Conservation (phyloP, 2,888 invertebrate genomes). For the Amiota minor region DNA sequence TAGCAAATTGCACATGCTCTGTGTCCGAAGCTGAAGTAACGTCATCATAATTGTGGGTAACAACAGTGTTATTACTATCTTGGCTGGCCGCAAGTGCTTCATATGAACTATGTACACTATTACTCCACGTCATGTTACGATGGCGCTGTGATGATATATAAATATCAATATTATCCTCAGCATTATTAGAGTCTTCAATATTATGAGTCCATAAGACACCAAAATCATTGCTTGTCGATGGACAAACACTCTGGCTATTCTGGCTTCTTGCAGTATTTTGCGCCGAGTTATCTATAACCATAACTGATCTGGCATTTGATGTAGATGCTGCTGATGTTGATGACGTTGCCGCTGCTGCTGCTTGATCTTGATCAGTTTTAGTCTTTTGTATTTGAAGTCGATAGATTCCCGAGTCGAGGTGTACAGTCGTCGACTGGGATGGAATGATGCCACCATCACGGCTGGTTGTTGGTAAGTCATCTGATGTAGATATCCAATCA, state of each 20-base stretch:
- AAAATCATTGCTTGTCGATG: conserved; percentile 29
- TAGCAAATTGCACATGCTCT: conserved; percentile 66
- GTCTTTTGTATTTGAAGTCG: conserved; percentile 38
- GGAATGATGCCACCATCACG: conserved; percentile 29
- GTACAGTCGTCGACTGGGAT: conserved; percentile 25
- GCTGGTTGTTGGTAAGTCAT: conserved; percentile 2
- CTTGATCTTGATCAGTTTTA: conserved; percentile 40
- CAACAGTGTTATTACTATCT: conserved; percentile 29
- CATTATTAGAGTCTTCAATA: conserved; percentile 53
- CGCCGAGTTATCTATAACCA: too few relatives aligned
- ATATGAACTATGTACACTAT: conserved; percentile 53
- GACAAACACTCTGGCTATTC: conserved; percentile 3
- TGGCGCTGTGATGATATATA: conserved; percentile 21
- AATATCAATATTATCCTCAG: conserved; percentile 49
- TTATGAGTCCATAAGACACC: conserved; percentile 47
- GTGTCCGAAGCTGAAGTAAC: conserved; percentile 68
- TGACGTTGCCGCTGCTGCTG: not conserved
- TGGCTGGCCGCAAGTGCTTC: conserved; percentile 39
- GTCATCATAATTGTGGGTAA: conserved; percentile 52
- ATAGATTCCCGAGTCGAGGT: not conserved
- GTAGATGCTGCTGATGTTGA: not conserved
- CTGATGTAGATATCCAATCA: conserved; percentile 8
- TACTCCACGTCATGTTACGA: conserved; percentile 33
- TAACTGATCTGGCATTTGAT: too few relatives aligned
- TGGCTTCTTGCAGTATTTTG: too few relatives aligned